A percentile compares a stretch with the other conserved stretches of the same genome.
Conservation (phyloP, 2,113 vertebrate genomes). For the Pelusios castaneus region DNA sequence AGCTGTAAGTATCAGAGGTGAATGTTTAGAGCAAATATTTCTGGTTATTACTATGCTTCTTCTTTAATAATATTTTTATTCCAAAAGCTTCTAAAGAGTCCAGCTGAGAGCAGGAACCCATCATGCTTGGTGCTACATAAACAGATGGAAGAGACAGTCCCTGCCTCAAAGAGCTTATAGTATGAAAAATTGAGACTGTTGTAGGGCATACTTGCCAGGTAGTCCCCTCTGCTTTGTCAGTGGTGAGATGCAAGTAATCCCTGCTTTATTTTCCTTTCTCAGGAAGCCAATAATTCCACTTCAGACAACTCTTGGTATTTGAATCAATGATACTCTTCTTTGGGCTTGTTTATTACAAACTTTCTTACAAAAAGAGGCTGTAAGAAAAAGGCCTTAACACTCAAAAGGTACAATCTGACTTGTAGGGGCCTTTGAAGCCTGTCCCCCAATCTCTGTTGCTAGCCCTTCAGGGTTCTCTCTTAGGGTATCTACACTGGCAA, state of each 20-base stretch:
- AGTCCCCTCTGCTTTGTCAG: background rate
- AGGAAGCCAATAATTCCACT: background rate
- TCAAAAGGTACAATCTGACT: background rate
- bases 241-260: background rate
- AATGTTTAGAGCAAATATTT: rapidly evolving
- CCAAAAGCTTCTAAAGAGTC: background rate
- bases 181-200: rapidly evolving
- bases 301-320: background rate
- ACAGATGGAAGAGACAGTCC: background rate
- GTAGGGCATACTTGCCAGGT: background rate
- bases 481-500: too few relatives aligned
- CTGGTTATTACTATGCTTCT: background rate
- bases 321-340: background rate
- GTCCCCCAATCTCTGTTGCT: background rate
- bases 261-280: background rate
- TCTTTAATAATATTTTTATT: background rate
- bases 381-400: background rate
- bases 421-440: background rate
- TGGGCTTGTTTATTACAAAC: background rate
- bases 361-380: background rate
- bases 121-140: background rate
- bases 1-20: background rate
- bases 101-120: background rate
- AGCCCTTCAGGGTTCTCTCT: background rate
- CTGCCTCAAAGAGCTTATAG: rapidly evolving